Percentiles rank a stretch among this genome's conserved stretches.
Evolutionary conservation across 2,113 vertebrate genomes (phyloP).

Genomic region (Psilopogon haemacephalus): DNA sequence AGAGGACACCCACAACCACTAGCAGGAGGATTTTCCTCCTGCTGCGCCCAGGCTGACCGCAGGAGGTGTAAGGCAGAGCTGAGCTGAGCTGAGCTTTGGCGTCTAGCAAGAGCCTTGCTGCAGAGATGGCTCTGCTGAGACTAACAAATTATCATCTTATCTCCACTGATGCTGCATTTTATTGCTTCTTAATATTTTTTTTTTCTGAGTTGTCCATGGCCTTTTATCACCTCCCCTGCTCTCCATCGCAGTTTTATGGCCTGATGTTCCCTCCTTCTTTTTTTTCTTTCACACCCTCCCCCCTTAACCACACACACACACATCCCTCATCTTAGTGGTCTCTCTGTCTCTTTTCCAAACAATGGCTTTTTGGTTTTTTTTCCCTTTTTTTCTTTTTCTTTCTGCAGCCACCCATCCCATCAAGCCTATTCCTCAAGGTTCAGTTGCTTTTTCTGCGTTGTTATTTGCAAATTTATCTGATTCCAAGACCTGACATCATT

Average conservation of each 20-base stretch:
- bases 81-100: not conserved
- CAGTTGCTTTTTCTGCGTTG: conserved; percentile 46
- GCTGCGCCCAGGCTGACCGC: not conserved
- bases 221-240: conserved; percentile 35
- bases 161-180: conserved; percentile 38
- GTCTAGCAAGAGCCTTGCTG: not conserved
- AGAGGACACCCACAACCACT: not conserved
- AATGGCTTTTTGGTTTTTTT: not conserved
- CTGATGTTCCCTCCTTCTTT: not conserved
- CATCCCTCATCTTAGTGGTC: not conserved
- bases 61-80: not conserved
- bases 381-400: conserved; percentile 15
- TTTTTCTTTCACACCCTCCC: not conserved
- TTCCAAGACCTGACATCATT: conserved; percentile 71
- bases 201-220: not conserved
- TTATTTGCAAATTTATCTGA: conserved; percentile 76
- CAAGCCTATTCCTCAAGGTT: conserved; percentile 59
- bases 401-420: conserved; percentile 41
- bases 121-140: conserved; percentile 19
- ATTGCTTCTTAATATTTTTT: conserved; percentile 60
- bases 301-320: no score
- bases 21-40: not conserved
- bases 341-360: not conserved
- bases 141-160: conserved; percentile 58
- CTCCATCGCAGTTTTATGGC: not conserved